phyloP scores from a whole-genome alignment of 1,140 invertebrate species.

The Battus philenor region DNA sequence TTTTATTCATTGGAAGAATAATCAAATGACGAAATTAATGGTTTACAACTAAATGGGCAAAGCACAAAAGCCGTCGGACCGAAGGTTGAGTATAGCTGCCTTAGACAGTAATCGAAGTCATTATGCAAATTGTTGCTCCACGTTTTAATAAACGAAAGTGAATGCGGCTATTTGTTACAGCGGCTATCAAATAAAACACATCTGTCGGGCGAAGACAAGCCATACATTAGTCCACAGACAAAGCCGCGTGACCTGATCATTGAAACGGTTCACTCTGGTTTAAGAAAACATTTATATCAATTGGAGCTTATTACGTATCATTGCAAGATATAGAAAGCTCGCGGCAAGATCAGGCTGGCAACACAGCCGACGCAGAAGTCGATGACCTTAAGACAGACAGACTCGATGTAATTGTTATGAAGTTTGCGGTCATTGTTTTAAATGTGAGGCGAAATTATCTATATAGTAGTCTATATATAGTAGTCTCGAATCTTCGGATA shows the following conservation, averaged over 20 bases:
- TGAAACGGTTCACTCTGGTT: background rate
- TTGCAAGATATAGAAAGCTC: constrained; percentile 3
- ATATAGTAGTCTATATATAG: too few species aligned
- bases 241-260: background rate
- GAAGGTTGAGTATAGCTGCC: too few species aligned
- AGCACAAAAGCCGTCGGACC: too few species aligned
- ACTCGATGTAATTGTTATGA: constrained; percentile 1
- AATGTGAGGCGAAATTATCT: background rate
- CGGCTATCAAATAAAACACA: background rate
- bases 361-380: constrained; percentile 1
- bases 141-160: too few species aligned
- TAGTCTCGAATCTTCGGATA: too few species aligned
- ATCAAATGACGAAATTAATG: too few species aligned
- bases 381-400: background rate
- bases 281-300: constrained; percentile 9
- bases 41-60: too few species aligned
- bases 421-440: background rate
- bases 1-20: too few species aligned
- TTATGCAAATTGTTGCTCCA: too few species aligned
- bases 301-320: constrained; percentile 5
- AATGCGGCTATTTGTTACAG: too few species aligned
- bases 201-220: background rate
- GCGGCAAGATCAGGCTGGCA: background rate
- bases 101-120: too few species aligned
- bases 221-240: background rate